Evolutionary conservation across 1,140 invertebrate genomes (phyloP).

Genomic region (Leptestheria dahalacensis): DNA sequence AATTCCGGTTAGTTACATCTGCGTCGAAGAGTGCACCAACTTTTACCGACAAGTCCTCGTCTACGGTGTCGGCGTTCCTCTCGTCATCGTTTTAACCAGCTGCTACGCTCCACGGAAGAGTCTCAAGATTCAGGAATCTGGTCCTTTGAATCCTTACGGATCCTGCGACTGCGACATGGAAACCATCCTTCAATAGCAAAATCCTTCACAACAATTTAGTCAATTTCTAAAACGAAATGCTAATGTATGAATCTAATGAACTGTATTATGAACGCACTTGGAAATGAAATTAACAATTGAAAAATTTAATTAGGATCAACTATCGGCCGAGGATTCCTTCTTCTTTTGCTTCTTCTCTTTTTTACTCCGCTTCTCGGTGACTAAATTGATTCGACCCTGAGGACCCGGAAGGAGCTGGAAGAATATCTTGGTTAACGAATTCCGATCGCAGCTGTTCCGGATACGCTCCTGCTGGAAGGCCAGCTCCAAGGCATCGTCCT

Average conservation of each 20-base stretch:
- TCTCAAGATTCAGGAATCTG: background rate
- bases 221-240: too few relatives aligned
- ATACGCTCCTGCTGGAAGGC: conserved; percentile 32
- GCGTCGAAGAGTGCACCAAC: background rate
- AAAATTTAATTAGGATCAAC: too few relatives aligned
- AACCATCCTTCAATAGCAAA: background rate
- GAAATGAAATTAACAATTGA: too few relatives aligned
- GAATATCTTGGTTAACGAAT: conserved; percentile 15
- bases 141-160: background rate
- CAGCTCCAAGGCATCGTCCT: conserved; percentile 37
- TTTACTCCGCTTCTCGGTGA: conserved; percentile 3
- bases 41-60: conserved; percentile 7
- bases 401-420: background rate
- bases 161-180: background rate
- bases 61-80: conserved; percentile 1
- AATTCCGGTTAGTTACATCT: background rate
- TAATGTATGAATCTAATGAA: too few relatives aligned
- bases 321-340: background rate
- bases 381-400: conserved; percentile 4
- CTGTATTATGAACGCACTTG: too few relatives aligned
- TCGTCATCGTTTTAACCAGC: background rate
- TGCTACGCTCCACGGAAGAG: background rate
- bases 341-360: conserved; percentile 6
- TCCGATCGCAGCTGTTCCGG: too few relatives aligned
- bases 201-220: too few relatives aligned